Evolutionary conservation across 2,113 vertebrate species (phyloP).

Genomic region (Halcyon senegalensis): DNA sequence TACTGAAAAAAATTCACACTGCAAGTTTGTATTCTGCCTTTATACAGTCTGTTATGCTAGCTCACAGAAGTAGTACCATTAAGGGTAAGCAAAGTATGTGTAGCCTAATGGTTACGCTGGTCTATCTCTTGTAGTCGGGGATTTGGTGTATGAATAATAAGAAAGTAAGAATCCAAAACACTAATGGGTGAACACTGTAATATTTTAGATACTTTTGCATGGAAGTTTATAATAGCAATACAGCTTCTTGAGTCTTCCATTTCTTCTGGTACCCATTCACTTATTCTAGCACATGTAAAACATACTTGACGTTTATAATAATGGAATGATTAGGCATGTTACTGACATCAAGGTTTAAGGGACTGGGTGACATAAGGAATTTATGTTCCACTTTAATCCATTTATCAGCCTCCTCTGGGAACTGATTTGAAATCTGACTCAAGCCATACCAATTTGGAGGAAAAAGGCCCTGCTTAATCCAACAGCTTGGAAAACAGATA

Average conservation of each 20-base stretch:
- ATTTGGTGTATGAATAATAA: neutral
- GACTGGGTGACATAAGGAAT: constrained; percentile 67
- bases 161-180: neutral
- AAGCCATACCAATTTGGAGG: constrained; percentile 30
- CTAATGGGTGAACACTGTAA: neutral
- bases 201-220: constrained; percentile 15
- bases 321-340: constrained; percentile 72
- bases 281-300: constrained; percentile 62
- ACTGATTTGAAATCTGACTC: constrained; percentile 67
- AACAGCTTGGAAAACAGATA: constrained; percentile 11
- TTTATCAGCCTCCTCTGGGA: constrained; percentile 66
- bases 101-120: neutral
- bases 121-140: neutral
- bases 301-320: constrained; percentile 72
- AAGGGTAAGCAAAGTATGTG: neutral
- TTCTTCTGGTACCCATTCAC: constrained; percentile 35
- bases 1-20: neutral
- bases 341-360: constrained; percentile 72
- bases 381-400: constrained; percentile 75
- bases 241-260: constrained; percentile 26
- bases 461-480: constrained; percentile 1
- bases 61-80: neutral
- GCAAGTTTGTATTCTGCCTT: neutral
- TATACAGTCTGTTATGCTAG: neutral
- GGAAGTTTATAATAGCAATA: neutral